Conservation (phyloP, 2,888 invertebrate genomes). For the Zaprionus lineosus region DNA sequence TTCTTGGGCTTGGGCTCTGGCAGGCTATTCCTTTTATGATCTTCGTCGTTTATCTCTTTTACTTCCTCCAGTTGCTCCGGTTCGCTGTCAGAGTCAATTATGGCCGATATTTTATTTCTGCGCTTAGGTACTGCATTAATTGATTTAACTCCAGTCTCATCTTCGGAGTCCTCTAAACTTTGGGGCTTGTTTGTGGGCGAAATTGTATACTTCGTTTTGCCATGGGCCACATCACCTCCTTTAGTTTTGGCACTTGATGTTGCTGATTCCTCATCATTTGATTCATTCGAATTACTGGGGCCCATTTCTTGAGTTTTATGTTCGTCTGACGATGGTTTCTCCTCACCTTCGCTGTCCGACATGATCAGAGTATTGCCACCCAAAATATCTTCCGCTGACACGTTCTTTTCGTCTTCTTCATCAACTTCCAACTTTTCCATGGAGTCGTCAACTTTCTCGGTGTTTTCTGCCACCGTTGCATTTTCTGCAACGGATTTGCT, state of each 20-base stretch:
- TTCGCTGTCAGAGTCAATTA: conserved; percentile 41
- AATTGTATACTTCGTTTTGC: too few species aligned
- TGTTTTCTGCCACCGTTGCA: conserved; percentile 58
- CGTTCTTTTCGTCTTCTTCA: conserved; percentile 65
- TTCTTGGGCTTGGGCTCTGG: conserved; percentile 6
- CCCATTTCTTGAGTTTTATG: too few species aligned
- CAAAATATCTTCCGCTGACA: conserved; percentile 73
- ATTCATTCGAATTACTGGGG: too few species aligned
- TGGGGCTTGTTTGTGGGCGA: conserved; percentile 13
- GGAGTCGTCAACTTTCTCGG: conserved; percentile 46
- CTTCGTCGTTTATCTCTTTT: neutral
- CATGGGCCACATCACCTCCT: too few species aligned
- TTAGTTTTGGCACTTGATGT: too few species aligned
- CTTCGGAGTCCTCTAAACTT: conserved; percentile 53
- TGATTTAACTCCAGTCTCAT: conserved; percentile 19
- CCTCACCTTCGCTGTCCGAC: conserved; percentile 75
- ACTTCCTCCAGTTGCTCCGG: neutral
- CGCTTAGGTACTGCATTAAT: neutral
- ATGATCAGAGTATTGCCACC: conserved; percentile 74
- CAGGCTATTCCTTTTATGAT: neutral
- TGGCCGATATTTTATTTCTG: conserved; percentile 25
- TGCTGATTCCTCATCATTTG: too few species aligned
- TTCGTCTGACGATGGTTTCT: conserved; percentile 16
- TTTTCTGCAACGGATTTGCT: conserved; percentile 56
- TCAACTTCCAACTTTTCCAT: conserved; percentile 63